Evolutionary conservation across 2,797 vertebrate genomes (phyloP).

Genomic region (Epinephelus malabaricus): DNA sequence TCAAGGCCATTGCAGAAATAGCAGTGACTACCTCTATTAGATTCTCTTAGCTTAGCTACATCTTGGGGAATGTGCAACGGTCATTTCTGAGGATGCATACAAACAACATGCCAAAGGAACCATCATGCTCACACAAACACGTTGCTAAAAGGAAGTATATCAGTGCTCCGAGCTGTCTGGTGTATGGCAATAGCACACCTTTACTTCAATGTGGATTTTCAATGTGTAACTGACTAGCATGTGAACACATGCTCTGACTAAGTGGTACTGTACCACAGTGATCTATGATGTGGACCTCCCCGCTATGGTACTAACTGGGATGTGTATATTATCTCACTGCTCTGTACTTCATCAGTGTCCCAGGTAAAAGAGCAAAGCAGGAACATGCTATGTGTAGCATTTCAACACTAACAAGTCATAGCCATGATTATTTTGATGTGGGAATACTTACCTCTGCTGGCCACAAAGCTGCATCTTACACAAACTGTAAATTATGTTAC

Average conservation of each 20-base stretch:
- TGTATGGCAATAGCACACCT: background rate
- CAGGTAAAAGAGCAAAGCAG: background rate
- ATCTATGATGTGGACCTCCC: conserved; percentile 5
- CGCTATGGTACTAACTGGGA: background rate
- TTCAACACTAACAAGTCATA: background rate
- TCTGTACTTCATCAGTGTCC: background rate
- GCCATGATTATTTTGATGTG: background rate
- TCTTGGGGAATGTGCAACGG: background rate
- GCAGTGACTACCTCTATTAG: background rate
- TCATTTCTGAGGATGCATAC: background rate
- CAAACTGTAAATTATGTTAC: background rate
- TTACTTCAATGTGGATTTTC: background rate
- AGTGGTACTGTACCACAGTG: background rate
- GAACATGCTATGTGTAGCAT: conserved; percentile 23
- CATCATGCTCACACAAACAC: background rate
- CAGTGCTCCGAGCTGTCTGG: background rate
- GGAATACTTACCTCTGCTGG: background rate
- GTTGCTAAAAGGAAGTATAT: conserved; percentile 8
- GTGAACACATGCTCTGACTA: conserved; percentile 8
- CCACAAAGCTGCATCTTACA: background rate
- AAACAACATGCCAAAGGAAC: background rate
- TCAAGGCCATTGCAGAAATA: background rate
- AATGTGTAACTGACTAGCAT: background rate
- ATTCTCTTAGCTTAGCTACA: background rate
- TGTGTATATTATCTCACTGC: background rate